Conservation (phyloP, 2,888 invertebrate genomes). For the Anaspis maculata region DNA sequence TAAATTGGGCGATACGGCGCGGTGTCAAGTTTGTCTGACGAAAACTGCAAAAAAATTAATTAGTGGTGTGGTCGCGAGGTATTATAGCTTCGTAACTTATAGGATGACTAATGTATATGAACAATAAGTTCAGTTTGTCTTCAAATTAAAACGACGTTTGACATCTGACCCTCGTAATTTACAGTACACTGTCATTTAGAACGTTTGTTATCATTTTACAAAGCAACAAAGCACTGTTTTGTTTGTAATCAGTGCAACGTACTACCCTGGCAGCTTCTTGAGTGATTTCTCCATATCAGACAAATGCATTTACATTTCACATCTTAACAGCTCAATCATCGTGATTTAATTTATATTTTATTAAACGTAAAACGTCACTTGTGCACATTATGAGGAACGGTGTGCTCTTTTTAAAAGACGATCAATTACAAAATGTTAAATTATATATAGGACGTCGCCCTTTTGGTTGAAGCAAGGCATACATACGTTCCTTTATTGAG, state of each 20-base stretch:
- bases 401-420: too few species aligned
- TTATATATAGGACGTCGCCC: conserved; percentile 13
- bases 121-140: conserved; percentile 10
- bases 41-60: too few species aligned
- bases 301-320: background rate
- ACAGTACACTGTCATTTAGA: conserved; percentile 9
- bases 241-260: too few species aligned
- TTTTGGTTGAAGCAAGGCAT: conserved; percentile 6
- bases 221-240: conserved; percentile 2
- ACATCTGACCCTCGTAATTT: conserved; percentile 22
- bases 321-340: background rate
- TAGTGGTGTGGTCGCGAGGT: too few species aligned
- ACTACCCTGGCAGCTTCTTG: too few species aligned
- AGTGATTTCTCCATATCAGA: too few species aligned
- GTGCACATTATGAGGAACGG: too few species aligned
- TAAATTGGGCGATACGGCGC: too few species aligned
- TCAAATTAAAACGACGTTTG: conserved; percentile 20
- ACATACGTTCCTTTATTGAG: conserved; percentile 12
- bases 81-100: background rate
- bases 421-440: conserved; percentile 11
- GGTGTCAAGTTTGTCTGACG: too few species aligned
- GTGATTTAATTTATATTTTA: too few species aligned
- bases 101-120: conserved; percentile 5
- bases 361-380: too few species aligned
- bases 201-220: conserved; percentile 6